Base-by-base conservation (phyloP, 2,113 vertebrate genomes). In the Macquaria australasica region DNA sequence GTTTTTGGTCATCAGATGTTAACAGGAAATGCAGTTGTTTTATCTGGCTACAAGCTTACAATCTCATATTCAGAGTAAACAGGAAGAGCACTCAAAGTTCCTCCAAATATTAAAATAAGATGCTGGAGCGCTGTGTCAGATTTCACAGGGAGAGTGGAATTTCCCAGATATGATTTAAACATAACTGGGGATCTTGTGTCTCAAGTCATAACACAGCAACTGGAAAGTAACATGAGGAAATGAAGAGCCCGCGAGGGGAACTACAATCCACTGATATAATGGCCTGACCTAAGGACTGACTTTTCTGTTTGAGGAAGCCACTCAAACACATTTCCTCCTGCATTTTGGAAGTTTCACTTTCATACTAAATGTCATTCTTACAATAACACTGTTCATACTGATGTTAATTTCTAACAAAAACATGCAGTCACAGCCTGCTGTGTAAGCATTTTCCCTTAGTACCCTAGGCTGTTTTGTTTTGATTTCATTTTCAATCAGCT, bases 161-260 rank as follows among this genome's bases (percentile, higher is more conserved):
- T 79, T 73, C 59, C 10, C 18, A 63, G 16, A 60, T 23, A 8
- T 4, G 0, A 14, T 77, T 20, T 1, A 21, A 9, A 18, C 8
- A 3, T 8, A 39, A 51, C 21, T 72, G 20, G 20, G n/a, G 12
- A 11, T 3, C 3, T 37, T 7, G 1, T 20, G 0, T 58, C 25
- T 83, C n/a, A 12, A 31, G 9, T 37, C 3, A 8, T 4, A 16
- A 1, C 34, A n/a, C 1, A 6, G 43, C 20, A 28, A 51, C 4
- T 34, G 34, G 34, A 34, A 34, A 34, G 0, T 4, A 50, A 48
- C 12, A 53, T 1, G 12, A 4, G 45, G 12, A 69, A 62, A 11
- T 18, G 0, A 41, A 6, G 2, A 3, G 4, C 15, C 5, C 1
- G 14, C 0, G 2, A 50, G 6, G 1, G 11, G 25, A 75, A 71